A percentile compares a stretch with the other conserved stretches of the same genome.
Evolutionary conservation across 2,888 invertebrate genomes (phyloP).

Genomic region (Acrobeloides nanus): DNA sequence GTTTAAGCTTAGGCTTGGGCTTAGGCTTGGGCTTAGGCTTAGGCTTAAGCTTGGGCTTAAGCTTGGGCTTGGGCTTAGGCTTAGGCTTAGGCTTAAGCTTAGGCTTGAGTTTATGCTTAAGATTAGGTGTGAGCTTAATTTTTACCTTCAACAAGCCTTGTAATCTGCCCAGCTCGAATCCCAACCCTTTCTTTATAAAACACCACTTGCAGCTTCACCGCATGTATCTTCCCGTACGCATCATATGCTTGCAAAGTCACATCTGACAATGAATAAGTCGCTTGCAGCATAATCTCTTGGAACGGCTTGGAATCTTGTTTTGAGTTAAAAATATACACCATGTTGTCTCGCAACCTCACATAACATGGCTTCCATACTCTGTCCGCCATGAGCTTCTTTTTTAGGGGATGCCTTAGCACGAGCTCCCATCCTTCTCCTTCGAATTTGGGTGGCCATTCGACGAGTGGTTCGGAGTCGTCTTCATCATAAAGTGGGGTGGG

Average conservation of each 20-base stretch:
- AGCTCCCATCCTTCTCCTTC: conserved; percentile 90
- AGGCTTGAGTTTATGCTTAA: too few species aligned
- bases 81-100: too few species aligned
- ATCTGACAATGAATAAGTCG: conserved; percentile 57
- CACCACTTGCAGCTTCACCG: conserved; percentile 89
- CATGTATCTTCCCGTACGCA: conserved; percentile 97
- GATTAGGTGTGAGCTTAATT: too few species aligned
- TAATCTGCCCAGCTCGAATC: conserved; percentile 81
- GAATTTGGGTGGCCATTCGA: conserved; percentile 75
- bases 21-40: too few species aligned
- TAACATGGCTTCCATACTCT: conserved; percentile 92
- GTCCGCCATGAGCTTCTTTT: conserved; percentile 68
- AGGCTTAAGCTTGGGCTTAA: too few species aligned
- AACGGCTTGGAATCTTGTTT: conserved; percentile 24
- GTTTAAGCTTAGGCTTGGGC: too few species aligned
- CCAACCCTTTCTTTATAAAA: conserved; percentile 97
- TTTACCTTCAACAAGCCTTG: conserved; percentile 62
- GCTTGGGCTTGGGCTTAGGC: too few species aligned
- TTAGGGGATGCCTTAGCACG: conserved; percentile 86
- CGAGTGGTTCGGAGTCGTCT: conserved; percentile 80
- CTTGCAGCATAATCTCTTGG: conserved; percentile 56
- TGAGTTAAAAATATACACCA: conserved; percentile 61
- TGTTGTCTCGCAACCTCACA: conserved; percentile 74
- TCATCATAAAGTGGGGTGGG: too few species aligned
- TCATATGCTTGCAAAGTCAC: conserved; percentile 78